Evolutionary conservation across 2,888 invertebrate genomes (phyloP).

Genomic region (Thecocarcelia acutangulata): DNA sequence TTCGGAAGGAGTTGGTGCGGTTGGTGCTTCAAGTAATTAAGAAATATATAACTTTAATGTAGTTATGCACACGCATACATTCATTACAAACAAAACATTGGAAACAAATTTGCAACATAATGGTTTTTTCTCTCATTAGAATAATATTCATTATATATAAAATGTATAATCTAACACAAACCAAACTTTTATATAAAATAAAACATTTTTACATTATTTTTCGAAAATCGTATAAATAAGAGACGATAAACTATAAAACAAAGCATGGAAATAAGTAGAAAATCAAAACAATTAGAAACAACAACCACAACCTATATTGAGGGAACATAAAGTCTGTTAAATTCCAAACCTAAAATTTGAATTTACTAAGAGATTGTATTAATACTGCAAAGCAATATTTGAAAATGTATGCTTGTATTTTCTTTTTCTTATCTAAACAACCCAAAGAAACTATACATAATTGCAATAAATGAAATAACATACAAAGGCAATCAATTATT

Average conservation of each 20-base stretch:
- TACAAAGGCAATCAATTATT: conserved; percentile 70
- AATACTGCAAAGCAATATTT: conserved; percentile 58
- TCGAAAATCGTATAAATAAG: conserved; percentile 44
- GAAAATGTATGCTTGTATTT: conserved; percentile 40
- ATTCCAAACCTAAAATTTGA: conserved; percentile 50
- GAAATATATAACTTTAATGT: conserved; percentile 46
- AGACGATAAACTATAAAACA: conserved; percentile 22
- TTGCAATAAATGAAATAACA: conserved; percentile 60
- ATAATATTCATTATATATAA: conserved; percentile 54
- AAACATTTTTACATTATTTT: conserved; percentile 54
- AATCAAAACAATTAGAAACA: conserved; percentile 25
- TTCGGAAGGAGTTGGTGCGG: conserved; percentile 62
- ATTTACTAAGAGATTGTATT: conserved; percentile 48
- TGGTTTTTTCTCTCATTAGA: conserved; percentile 68
- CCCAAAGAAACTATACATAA: conserved; percentile 37
- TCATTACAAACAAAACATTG: conserved; percentile 51
- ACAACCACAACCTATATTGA: conserved; percentile 55
- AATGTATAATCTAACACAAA: conserved; percentile 24
- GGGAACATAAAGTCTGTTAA: conserved; percentile 67
- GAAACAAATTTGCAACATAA: conserved; percentile 66
- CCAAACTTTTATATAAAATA: conserved; percentile 32
- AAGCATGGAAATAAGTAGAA: neutral
- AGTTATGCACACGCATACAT: conserved; percentile 28
- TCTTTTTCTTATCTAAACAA: conserved; percentile 33
- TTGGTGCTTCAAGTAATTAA: conserved; percentile 60